phyloP scores from a whole-genome alignment of 1,140 invertebrate genomes.

The Sitobion miscanthi region DNA sequence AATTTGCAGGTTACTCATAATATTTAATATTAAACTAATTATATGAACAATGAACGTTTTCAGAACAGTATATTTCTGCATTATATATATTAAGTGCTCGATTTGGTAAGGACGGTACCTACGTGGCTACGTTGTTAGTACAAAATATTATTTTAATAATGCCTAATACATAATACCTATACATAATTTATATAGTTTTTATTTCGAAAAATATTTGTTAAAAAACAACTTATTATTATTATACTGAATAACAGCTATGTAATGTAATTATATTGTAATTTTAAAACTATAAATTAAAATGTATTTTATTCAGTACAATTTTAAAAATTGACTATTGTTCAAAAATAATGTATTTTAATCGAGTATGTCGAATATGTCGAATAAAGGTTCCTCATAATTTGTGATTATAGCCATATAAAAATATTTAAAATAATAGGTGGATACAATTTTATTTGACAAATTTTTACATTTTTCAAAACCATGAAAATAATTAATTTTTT shows the following conservation, averaged over 20 bases:
- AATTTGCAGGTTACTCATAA: neutral
- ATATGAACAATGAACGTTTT: neutral
- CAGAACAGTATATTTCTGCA: neutral
- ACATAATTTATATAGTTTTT: neutral
- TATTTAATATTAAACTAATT: neutral
- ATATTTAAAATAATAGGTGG: too few relatives aligned
- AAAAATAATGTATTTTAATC: too few relatives aligned
- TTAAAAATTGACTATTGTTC: neutral
- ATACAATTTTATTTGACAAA: too few relatives aligned
- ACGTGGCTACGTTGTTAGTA: neutral
- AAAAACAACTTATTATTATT: neutral
- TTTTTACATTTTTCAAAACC: too few relatives aligned
- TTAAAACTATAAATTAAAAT: neutral
- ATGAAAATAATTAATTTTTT: too few relatives aligned
- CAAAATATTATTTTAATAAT: constrained; percentile 1
- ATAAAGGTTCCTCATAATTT: too few relatives aligned
- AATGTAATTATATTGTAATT: neutral
- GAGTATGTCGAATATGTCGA: too few relatives aligned
- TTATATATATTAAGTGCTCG: neutral
- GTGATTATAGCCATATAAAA: too few relatives aligned
- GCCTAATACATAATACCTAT: too few relatives aligned
- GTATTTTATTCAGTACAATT: neutral
- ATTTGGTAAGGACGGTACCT: neutral
- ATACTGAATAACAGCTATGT: neutral
- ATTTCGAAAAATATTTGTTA: neutral